A percentile compares a stretch with the other conserved stretches of the same genome.
These are phyloP conservation scores for Micromesistius poutassou DNA, from an alignment of 2,797 vertebrate species.

Conservation along the genomic window DNA sequence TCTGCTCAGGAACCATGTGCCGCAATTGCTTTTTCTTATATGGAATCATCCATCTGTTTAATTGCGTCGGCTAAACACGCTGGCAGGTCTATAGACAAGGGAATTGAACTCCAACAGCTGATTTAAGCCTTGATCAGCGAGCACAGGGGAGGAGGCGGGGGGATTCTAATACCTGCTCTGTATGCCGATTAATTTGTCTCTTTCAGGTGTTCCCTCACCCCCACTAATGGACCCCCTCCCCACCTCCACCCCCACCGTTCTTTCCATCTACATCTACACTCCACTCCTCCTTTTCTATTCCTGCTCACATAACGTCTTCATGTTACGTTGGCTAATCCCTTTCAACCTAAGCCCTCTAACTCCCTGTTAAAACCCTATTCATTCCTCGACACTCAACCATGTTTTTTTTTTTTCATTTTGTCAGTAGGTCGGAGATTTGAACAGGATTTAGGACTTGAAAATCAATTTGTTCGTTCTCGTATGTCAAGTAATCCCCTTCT, in stretches of 20 bases:
- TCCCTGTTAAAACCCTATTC: slow-evolving; percentile 60
- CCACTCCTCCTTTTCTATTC: not conserved
- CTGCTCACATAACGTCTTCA: slow-evolving; percentile 18
- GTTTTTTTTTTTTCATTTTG: slow-evolving; percentile 58
- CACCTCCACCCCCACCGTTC: not conserved
- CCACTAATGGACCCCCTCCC: slow-evolving; percentile 29
- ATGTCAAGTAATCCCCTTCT: slow-evolving; percentile 60
- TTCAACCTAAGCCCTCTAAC: slow-evolving; percentile 57
- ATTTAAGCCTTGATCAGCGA: slow-evolving; percentile 49
- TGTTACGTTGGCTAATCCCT: slow-evolving; percentile 57
- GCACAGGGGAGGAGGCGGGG: slow-evolving; percentile 30
- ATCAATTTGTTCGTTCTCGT: slow-evolving; percentile 66
- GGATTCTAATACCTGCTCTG: slow-evolving; percentile 41
- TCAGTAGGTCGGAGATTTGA: slow-evolving; percentile 61
- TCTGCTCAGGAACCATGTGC: not conserved
- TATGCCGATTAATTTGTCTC: slow-evolving; percentile 49
- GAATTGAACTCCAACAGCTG: slow-evolving; percentile 61
- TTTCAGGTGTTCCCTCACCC: slow-evolving; percentile 44
- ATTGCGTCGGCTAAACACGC: slow-evolving; percentile 62
- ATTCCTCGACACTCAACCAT: slow-evolving; percentile 63
- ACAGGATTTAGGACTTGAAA: slow-evolving; percentile 65
- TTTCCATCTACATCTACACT: not conserved
- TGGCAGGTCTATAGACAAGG: slow-evolving; percentile 70
- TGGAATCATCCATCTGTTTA: slow-evolving; percentile 70
- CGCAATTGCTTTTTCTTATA: slow-evolving; percentile 56